Evolutionary conservation across 2,113 vertebrate genomes (phyloP).

Genomic region (Grammomys surdaster): DNA sequence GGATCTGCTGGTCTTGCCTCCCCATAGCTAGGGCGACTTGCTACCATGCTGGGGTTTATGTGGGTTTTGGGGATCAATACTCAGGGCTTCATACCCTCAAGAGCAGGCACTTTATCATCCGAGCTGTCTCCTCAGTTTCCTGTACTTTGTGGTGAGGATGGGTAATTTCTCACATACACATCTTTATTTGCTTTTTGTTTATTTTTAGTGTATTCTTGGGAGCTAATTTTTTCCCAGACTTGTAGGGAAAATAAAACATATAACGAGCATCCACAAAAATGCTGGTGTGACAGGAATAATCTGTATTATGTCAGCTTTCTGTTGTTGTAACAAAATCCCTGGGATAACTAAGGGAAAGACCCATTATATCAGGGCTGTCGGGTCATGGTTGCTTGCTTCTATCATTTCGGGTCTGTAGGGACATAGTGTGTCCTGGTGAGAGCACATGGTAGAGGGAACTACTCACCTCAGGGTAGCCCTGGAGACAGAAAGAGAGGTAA

Average conservation of each 20-base stretch:
- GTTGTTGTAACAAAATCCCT: neutral
- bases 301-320: neutral
- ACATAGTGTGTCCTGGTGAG: neutral
- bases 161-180: neutral
- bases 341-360: neutral
- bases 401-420: neutral
- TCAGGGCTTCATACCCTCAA: neutral
- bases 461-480: neutral
- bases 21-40: neutral
- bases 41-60: no score
- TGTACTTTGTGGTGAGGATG: neutral
- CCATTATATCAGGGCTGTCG: neutral
- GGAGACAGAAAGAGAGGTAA: neutral
- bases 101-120: neutral
- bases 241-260: neutral
- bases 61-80: neutral
- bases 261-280: neutral
- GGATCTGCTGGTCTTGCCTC: neutral
- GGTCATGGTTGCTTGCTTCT: neutral
- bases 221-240: neutral
- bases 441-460: neutral
- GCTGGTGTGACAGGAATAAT: accelerated
- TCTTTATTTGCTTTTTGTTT: neutral
- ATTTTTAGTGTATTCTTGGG: neutral
- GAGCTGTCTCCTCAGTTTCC: no score